These are phyloP conservation scores for Myotis yumanensis DNA, from an alignment of 2,113 vertebrate genomes.

Conservation along the genomic window DNA sequence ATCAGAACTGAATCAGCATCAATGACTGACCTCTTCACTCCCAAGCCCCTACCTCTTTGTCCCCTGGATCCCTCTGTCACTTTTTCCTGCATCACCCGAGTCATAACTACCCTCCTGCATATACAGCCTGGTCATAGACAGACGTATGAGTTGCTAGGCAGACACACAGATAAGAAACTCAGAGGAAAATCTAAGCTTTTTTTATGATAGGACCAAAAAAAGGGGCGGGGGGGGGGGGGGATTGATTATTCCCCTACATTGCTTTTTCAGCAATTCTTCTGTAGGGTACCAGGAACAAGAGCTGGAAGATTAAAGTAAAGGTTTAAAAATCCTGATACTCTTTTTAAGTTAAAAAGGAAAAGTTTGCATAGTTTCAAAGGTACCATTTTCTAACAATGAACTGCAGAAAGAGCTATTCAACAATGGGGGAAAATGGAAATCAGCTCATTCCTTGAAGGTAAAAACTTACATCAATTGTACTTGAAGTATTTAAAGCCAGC, in stretches of 20 bases:
- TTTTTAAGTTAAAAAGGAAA: slow-evolving; percentile 30
- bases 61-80: neutral
- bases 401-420: neutral
- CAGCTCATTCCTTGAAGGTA: neutral
- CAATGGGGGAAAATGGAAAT: neutral
- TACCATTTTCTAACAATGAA: neutral
- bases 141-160: neutral
- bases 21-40: neutral
- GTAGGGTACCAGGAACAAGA: neutral
- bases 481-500: neutral
- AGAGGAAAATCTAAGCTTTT: slow-evolving; percentile 1
- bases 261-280: slow-evolving; percentile 2
- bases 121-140: neutral
- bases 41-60: neutral
- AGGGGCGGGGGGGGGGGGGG: neutral
- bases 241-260: neutral
- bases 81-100: neutral
- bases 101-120: neutral
- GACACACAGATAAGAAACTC: neutral
- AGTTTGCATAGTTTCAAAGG: neutral
- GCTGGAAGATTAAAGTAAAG: neutral
- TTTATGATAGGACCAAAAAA: neutral
- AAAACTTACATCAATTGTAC: neutral
- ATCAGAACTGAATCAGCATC: neutral
- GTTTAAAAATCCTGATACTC: slow-evolving; percentile 10